Conservation (phyloP, 2,113 vertebrate genomes). For the Halichoerus grypus region DNA sequence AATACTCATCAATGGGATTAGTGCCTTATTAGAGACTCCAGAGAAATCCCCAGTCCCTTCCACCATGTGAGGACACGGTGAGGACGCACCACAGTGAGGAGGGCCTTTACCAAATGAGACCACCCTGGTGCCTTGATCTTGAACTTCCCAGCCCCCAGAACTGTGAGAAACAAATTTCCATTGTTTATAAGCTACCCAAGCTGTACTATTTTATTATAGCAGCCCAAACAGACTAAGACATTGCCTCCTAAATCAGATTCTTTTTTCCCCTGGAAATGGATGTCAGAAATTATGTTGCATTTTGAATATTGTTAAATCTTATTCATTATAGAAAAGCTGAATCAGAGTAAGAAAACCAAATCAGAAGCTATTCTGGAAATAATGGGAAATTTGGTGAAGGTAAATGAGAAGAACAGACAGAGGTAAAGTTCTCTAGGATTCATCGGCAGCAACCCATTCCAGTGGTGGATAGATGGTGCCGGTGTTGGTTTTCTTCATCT, state of each 20-base stretch:
- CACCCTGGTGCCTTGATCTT: not conserved
- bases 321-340: not conserved
- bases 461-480: not conserved
- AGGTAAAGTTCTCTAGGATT: slow-evolving; percentile 59
- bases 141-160: not conserved
- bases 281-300: slow-evolving; percentile 59
- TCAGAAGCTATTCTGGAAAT: slow-evolving; percentile 72
- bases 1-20: not conserved
- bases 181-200: not conserved
- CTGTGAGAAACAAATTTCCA: not conserved
- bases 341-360: slow-evolving; percentile 64
- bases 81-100: not conserved
- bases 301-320: slow-evolving; percentile 54
- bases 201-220: not conserved
- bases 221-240: not conserved
- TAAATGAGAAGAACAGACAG: slow-evolving; percentile 70
- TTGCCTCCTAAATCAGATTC: slow-evolving; percentile 52
- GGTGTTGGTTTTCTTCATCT: slow-evolving; percentile 43
- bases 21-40: not conserved
- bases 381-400: slow-evolving; percentile 57
- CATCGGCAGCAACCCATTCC: not conserved
- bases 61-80: not conserved
- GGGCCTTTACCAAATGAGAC: not conserved
- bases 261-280: slow-evolving; percentile 59
- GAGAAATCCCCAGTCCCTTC: not conserved